Evolutionary conservation across 2,888 invertebrate species (phyloP), one percentile per base, ranked within the genome.

Genomic region (Tipula unca): DNA sequence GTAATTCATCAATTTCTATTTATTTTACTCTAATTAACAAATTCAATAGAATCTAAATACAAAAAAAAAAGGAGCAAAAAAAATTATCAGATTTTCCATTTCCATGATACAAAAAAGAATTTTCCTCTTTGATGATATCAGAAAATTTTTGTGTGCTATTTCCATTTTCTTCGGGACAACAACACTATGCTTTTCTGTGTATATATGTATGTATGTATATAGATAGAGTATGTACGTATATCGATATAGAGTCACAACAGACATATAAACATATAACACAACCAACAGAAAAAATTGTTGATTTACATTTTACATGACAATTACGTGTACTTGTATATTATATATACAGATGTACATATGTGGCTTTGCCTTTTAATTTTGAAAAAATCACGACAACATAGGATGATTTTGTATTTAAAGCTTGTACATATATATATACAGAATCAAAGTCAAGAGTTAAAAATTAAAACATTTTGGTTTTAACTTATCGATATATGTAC

Each of bases 1-100:
- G 20, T 69, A 69, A 69, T 69, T 69, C 69, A 69, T 69, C 69
- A 69, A 69, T 69, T 69, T 69, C 69, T 69, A 69, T 69, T 69
- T 69, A 69, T 25, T 69, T 69, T 25, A 25, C 69, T 69, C 69
- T 69, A 69, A 69, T 69, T 69, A 69, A 69, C 69, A 69, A 69
- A 69, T 69, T 69, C 69, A 69, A 69, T 69, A 69, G 69, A 69
- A 25, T 69, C 25, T 20, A 2, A 69, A 69, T 69, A 69, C 25
- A 25, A 10, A 69, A 69, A n/a, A n/a, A 48, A 69, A 69, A n/a
- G 69, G 69, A 69, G 69, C 25, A 69, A 69, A 69, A 25, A 48
- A 69, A 25, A 48, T 3, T 69, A 69, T 8, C 69, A 20, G 69
- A 20, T 69, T 69, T 69, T 25, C 69, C 69, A 69, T 69, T 48